phyloP scores from a whole-genome alignment of 2,113 vertebrate species.

The Orientallactaga bullata region DNA sequence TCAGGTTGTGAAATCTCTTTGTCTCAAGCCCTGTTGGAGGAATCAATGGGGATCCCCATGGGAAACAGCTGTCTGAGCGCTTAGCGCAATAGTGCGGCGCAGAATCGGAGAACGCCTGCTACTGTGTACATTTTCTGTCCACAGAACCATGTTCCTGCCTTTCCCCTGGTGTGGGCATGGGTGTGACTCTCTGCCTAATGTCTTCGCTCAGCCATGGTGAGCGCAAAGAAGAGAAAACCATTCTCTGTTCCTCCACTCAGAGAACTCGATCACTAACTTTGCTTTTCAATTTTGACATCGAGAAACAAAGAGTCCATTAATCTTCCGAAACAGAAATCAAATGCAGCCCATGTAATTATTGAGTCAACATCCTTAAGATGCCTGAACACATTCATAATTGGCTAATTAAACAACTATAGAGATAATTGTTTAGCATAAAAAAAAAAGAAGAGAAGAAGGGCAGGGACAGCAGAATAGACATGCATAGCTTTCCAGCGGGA shows the following conservation, averaged over 20 bases:
- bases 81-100: too few species aligned
- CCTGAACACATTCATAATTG: slow-evolving; percentile 77
- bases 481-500: slow-evolving; percentile 40
- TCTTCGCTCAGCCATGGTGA: slow-evolving; percentile 2
- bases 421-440: slow-evolving; percentile 80
- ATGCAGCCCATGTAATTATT: slow-evolving; percentile 80
- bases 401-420: slow-evolving; percentile 82
- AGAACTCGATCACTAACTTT: slow-evolving; percentile 80
- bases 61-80: too few species aligned
- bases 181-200: neutral
- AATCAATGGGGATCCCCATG: neutral
- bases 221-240: slow-evolving; percentile 54
- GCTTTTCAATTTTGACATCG: slow-evolving; percentile 72
- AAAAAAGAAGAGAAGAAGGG: neutral
- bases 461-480: slow-evolving; percentile 32
- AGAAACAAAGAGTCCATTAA: slow-evolving; percentile 77
- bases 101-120: neutral
- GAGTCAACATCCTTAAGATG: slow-evolving; percentile 79
- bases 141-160: neutral
- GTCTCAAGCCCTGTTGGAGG: neutral
- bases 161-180: neutral
- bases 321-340: slow-evolving; percentile 78
- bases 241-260: slow-evolving; percentile 56
- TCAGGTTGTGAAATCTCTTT: slow-evolving; percentile 5
- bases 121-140: neutral